phyloP scores from a whole-genome alignment of 1,140 invertebrate species.

The Drosophila melanica region DNA sequence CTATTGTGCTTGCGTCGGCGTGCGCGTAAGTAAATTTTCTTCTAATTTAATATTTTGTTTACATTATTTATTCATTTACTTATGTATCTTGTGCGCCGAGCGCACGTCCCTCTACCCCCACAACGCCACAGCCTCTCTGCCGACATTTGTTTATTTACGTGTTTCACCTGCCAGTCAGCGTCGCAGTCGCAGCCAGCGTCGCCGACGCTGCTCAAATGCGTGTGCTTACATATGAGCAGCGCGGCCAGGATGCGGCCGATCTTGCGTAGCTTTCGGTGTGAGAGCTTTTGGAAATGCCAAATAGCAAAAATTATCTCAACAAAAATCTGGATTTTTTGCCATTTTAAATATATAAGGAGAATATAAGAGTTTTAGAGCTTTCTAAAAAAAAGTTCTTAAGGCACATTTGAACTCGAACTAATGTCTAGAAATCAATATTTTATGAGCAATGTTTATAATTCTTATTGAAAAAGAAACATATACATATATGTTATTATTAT shows the following conservation, averaged over 20 bases:
- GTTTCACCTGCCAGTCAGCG: constrained; percentile 46
- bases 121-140: constrained; percentile 25
- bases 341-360: too few species aligned
- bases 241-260: constrained; percentile 18
- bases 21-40: constrained; percentile 78
- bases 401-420: too few species aligned
- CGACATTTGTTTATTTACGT: constrained; percentile 60
- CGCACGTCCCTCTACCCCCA: background rate
- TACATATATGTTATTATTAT: too few species aligned
- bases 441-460: too few species aligned
- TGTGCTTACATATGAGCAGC: background rate
- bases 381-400: too few species aligned
- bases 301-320: too few species aligned
- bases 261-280: constrained; percentile 1
- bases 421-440: too few species aligned
- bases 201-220: background rate
- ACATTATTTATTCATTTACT: constrained; percentile 82
- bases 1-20: constrained; percentile 65
- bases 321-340: too few species aligned
- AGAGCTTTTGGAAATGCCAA: too few species aligned
- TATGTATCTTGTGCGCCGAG: constrained; percentile 63
- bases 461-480: too few species aligned
- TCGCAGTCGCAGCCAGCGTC: constrained; percentile 4
- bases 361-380: too few species aligned
- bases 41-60: constrained; percentile 82